Evolutionary conservation across 2,888 invertebrate genomes (phyloP), one percentile per base, ranked within the genome.

Genomic region (Salpingus planirostris): DNA sequence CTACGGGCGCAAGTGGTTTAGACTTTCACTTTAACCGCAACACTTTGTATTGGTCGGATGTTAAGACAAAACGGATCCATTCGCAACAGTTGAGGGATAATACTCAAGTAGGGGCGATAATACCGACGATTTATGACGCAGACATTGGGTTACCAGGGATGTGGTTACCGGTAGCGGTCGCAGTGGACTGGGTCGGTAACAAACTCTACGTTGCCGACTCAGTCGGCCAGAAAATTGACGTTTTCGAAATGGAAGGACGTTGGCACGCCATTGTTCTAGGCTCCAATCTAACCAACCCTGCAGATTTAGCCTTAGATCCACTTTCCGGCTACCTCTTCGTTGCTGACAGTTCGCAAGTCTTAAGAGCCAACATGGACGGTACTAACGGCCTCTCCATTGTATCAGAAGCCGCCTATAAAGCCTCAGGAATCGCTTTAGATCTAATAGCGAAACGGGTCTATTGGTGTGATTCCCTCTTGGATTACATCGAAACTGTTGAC

Each of bases 171-270:
- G 83, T 88, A 0, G 84, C 91, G 0, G 62, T 97, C 28, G 95
- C 97, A 5, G 85, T 96, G 10, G 97, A 97, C 67, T 98, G 96
- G 92, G 80, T 97, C 24, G 92, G 92, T 0, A 86, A 92, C 61
- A 96, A 95, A 61, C 71, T 98, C 5, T 97, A 96, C 65, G 88
- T 95, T 11, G 90, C 90, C 0, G 96, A 97, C 62, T 78, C 85
- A 11, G 74, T 91, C 12, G 92, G 92, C 0, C 89, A 92, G 61
- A 91, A 90, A 68, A 82, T 98, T 34, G 95, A 95, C 59, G 84
- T 97, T 1, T 89, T 93, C 57, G 91, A 92, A 60, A 67, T 93
- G 46, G 82, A 81, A 11, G 89, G 87, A 0, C 73, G 81, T 31
- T 81, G 80, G 69, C 90, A 96, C 59, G 91, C 91, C 0, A 87